Evolutionary conservation across 2,113 vertebrate genomes (phyloP).

Genomic region (Panurus biarmicus): DNA sequence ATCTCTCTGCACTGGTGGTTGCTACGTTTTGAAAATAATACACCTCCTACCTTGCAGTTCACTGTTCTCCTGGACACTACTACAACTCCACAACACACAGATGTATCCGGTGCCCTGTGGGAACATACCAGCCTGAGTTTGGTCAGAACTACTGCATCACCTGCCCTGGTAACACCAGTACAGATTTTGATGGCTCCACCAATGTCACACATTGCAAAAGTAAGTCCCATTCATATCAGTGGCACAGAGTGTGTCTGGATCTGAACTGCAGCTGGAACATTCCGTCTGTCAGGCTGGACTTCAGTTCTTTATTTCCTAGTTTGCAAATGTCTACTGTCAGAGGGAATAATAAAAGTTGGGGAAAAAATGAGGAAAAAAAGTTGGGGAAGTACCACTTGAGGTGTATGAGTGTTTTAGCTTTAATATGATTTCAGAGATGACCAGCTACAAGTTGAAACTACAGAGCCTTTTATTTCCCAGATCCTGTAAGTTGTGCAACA

Average conservation of each 20-base stretch:
- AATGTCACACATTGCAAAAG: conserved; percentile 81
- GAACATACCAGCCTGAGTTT: conserved; percentile 80
- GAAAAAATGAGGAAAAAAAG: not conserved
- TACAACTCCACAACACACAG: conserved; percentile 78
- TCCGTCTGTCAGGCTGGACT: not conserved
- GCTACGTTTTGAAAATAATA: not conserved
- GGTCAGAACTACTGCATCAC: conserved; percentile 78
- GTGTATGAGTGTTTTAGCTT: not conserved
- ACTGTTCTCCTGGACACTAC: conserved; percentile 80
- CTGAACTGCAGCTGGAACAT: not conserved
- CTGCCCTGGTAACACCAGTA: conserved; percentile 81
- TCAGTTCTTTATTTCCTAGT: not conserved
- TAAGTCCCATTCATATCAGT: conserved; percentile 12
- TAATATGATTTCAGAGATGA: not conserved
- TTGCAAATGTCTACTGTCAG: not conserved
- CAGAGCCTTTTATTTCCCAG: not conserved
- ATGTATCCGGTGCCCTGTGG: conserved; percentile 74
- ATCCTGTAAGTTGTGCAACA: not conserved
- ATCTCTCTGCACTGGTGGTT: not conserved
- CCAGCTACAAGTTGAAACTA: not conserved
- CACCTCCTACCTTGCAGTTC: conserved; percentile 59
- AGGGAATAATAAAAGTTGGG: not conserved
- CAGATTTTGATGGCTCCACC: conserved; percentile 81
- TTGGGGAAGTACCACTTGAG: not conserved
- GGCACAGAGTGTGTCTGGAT: not conserved